Percentiles rank a stretch among this genome's conserved stretches.
Evolutionary conservation across 1,140 invertebrate species (phyloP).

Genomic region (Cydia strobilella): DNA sequence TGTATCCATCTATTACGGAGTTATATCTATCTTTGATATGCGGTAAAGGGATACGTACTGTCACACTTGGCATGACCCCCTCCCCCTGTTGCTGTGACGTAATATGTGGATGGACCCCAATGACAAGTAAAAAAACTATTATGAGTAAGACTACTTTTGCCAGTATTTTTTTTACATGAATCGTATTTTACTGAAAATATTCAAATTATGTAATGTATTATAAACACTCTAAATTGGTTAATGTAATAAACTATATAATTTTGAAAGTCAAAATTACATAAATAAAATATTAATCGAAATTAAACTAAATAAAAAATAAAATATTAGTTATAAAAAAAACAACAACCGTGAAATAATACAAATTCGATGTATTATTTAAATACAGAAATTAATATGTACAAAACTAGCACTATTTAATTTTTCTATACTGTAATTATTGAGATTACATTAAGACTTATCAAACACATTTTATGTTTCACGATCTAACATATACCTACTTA

Average conservation of each 20-base stretch:
- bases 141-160: too few relatives aligned
- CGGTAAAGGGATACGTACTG: too few relatives aligned
- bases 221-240: background rate
- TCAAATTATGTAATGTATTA: background rate
- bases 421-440: background rate
- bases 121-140: background rate
- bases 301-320: too few relatives aligned
- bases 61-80: too few relatives aligned
- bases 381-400: background rate
- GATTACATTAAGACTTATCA: constrained; percentile 19
- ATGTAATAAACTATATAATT: background rate
- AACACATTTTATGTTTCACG: too few relatives aligned
- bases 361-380: background rate
- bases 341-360: background rate
- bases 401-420: background rate
- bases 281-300: too few relatives aligned
- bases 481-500: background rate
- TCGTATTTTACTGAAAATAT: too few relatives aligned
- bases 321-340: background rate
- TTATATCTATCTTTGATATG: too few relatives aligned
- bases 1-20: too few relatives aligned
- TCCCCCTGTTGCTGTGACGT: too few relatives aligned
- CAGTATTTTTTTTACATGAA: too few relatives aligned
- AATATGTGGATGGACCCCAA: too few relatives aligned
- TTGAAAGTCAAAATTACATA: background rate